Conservation (phyloP, 2,797 vertebrate genomes). For the Centroberyx gerrardi region DNA sequence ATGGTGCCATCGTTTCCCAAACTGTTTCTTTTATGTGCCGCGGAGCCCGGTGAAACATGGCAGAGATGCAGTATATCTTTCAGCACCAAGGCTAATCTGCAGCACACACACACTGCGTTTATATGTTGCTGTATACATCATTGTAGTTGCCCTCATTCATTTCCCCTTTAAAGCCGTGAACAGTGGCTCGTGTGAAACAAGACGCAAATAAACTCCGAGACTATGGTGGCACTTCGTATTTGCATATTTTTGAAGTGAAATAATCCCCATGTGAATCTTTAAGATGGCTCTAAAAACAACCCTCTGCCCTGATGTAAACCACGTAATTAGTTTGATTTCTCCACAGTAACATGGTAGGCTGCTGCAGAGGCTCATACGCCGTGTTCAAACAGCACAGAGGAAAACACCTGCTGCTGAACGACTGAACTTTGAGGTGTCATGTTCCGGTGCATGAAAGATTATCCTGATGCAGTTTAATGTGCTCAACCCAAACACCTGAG, state of each 20-base stretch:
- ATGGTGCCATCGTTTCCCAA: constrained; percentile 73
- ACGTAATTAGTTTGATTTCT: too few species aligned
- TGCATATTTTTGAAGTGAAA: neutral
- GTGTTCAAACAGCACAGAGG: too few species aligned
- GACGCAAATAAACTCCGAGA: neutral
- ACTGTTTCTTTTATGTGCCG: constrained; percentile 76
- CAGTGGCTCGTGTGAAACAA: constrained; percentile 15
- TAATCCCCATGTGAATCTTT: constrained; percentile 35
- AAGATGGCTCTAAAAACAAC: constrained; percentile 7
- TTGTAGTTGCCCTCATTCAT: constrained; percentile 37
- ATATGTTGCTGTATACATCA: constrained; percentile 25
- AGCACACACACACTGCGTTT: constrained; percentile 40
- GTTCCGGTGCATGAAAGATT: neutral
- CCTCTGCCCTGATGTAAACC: neutral
- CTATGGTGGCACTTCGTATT: neutral
- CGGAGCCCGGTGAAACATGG: constrained; percentile 68
- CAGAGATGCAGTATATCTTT: constrained; percentile 58
- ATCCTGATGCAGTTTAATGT: constrained; percentile 25
- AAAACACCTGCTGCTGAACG: too few species aligned
- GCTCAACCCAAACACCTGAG: constrained; percentile 1
- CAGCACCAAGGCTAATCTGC: constrained; percentile 70
- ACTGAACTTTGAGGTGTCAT: neutral
- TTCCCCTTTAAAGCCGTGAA: constrained; percentile 49
- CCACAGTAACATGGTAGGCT: too few species aligned
- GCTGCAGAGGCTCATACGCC: too few species aligned